Percentiles rank a stretch among this genome's conserved stretches.
Evolutionary conservation across 2,797 vertebrate genomes (phyloP).

Genomic region (Chiloscyllium punctatum): DNA sequence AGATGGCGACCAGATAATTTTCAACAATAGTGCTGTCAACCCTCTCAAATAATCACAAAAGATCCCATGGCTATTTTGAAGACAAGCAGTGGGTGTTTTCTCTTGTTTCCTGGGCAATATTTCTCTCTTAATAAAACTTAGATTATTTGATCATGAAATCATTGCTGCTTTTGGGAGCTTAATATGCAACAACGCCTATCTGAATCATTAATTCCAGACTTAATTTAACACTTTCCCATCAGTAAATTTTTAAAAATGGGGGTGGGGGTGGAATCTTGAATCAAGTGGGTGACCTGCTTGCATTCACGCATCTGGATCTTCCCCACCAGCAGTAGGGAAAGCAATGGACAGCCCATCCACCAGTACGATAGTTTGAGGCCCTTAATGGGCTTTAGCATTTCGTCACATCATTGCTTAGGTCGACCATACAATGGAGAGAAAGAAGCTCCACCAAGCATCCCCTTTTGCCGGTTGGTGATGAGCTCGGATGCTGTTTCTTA

Average conservation of each 20-base stretch:
- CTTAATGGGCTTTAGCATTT: neutral
- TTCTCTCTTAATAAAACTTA: neutral
- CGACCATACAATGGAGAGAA: neutral
- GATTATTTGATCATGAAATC: neutral
- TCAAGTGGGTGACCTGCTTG: too few relatives aligned
- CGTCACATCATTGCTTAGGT: neutral
- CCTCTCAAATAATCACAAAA: neutral
- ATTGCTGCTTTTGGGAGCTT: neutral
- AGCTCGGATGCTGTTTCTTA: too few relatives aligned
- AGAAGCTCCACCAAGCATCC: neutral
- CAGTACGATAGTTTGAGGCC: too few relatives aligned
- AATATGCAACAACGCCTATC: neutral
- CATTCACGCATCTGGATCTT: too few relatives aligned
- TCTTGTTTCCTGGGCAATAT: neutral
- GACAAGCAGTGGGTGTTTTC: neutral
- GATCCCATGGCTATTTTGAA: neutral
- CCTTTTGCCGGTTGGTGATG: neutral
- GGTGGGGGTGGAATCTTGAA: too few relatives aligned
- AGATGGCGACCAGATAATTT: neutral
- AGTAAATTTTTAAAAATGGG: neutral
- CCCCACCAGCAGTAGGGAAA: too few relatives aligned
- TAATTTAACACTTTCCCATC: neutral
- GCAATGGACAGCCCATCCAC: too few relatives aligned
- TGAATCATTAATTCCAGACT: neutral
- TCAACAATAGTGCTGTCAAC: neutral